phyloP scores from a whole-genome alignment of 2,888 invertebrate genomes.

The Andrena fulva region DNA sequence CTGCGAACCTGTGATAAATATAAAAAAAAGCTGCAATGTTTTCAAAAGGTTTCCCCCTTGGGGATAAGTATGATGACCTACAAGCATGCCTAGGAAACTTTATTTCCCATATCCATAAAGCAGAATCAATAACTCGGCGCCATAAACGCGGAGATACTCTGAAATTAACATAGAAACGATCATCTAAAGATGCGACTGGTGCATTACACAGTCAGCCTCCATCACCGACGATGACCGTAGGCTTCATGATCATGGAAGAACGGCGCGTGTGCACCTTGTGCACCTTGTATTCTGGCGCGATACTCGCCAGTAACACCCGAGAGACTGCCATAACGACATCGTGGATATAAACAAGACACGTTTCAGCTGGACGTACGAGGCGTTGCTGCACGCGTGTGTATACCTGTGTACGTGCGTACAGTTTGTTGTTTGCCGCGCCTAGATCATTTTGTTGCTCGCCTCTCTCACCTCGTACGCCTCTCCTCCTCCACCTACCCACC shows the following conservation, averaged over 20 bases:
- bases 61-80: no score
- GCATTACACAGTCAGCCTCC: not conserved
- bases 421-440: conserved; percentile 79
- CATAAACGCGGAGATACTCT: no score
- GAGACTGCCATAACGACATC: conserved; percentile 43
- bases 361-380: conserved; percentile 46
- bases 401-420: conserved; percentile 42
- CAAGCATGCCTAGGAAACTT: no score
- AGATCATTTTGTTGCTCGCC: conserved; percentile 75
- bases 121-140: no score
- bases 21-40: no score
- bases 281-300: conserved; percentile 43
- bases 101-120: no score
- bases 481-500: conserved; percentile 47
- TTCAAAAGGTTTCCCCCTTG: no score
- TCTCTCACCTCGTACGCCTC: conserved; percentile 62
- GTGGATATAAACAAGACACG: conserved; percentile 55
- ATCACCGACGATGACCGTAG: conserved; percentile 1
- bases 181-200: not conserved
- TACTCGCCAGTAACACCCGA: conserved; percentile 27
- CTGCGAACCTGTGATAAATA: no score
- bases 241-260: conserved; percentile 19
- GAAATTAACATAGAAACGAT: no score
- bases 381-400: conserved; percentile 26
- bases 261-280: conserved; percentile 54